Conservation (phyloP, 2,888 invertebrate genomes). For the Epicampocera succincta region DNA sequence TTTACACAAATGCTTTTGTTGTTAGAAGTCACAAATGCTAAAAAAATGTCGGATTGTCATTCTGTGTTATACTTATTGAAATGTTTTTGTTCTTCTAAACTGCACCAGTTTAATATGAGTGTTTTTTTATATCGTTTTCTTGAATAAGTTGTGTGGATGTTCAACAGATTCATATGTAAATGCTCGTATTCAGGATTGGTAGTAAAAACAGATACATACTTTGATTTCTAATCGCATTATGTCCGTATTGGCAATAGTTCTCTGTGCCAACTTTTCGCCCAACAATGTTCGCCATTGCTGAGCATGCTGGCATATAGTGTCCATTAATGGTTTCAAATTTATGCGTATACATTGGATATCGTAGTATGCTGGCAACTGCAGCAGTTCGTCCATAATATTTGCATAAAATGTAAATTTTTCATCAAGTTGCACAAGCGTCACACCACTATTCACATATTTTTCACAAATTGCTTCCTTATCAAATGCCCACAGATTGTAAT, state of each 20-base stretch:
- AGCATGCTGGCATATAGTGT: constrained; percentile 88
- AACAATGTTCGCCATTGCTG: constrained; percentile 90
- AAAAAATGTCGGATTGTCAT: constrained; percentile 20
- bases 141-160: background rate
- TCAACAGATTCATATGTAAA: background rate
- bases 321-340: constrained; percentile 87
- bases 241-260: constrained; percentile 87
- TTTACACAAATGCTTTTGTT: too few relatives aligned
- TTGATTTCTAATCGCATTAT: constrained; percentile 87
- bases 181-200: background rate
- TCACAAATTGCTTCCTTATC: constrained; percentile 89
- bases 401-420: constrained; percentile 93
- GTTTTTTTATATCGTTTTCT: background rate
- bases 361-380: constrained; percentile 83
- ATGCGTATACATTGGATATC: constrained; percentile 87
- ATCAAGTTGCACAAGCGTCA: constrained; percentile 86
- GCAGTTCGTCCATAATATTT: constrained; percentile 87
- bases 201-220: constrained; percentile 81
- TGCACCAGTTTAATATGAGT: background rate
- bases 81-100: background rate
- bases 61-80: background rate
- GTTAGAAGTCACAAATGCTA: background rate
- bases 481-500: constrained; percentile 88
- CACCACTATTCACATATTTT: constrained; percentile 87
- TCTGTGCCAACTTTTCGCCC: constrained; percentile 86